A percentile compares a stretch with the other conserved stretches of the same genome.
Conservation (phyloP, 2,888 invertebrate species). For the Zeuzera pyrina region DNA sequence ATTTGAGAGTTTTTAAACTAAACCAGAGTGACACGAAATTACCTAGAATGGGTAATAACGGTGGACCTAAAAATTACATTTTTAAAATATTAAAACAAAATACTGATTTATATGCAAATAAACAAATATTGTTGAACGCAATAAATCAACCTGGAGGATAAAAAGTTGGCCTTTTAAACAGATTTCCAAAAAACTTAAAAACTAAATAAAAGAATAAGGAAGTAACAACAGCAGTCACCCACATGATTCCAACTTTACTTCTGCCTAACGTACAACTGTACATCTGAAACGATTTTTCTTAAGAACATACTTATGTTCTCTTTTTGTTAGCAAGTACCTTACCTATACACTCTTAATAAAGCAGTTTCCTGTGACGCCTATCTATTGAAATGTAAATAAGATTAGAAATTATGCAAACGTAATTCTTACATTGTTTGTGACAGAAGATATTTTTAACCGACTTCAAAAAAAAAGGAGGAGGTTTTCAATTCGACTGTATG, state of each 20-base stretch:
- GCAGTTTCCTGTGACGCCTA: no score
- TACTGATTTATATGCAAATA: not conserved
- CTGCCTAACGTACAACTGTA: not conserved
- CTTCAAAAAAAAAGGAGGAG: no score
- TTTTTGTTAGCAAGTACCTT: no score
- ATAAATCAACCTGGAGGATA: slow-evolving; percentile 26
- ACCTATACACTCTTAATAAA: no score
- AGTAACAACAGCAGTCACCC: slow-evolving; percentile 20
- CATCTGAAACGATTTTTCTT: no score
- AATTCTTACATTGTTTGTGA: no score
- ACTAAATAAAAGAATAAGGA: slow-evolving; percentile 17
- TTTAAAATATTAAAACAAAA: slow-evolving; percentile 6
- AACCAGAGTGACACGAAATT: slow-evolving; percentile 44
- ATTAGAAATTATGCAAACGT: no score
- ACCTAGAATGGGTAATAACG: slow-evolving; percentile 43
- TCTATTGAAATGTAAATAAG: no score
- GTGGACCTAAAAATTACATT: slow-evolving; percentile 38
- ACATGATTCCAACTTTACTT: not conserved
- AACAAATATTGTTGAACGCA: not conserved
- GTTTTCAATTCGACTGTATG: no score
- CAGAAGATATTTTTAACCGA: no score
- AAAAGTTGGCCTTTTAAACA: slow-evolving; percentile 14
- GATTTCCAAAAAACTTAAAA: slow-evolving; percentile 13
- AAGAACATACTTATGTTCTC: no score
- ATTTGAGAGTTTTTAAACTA: slow-evolving; percentile 34